Percentiles rank a stretch among this genome's conserved stretches.
Conservation (phyloP, 2,888 invertebrate species). For the Xestia sexstrigata region DNA sequence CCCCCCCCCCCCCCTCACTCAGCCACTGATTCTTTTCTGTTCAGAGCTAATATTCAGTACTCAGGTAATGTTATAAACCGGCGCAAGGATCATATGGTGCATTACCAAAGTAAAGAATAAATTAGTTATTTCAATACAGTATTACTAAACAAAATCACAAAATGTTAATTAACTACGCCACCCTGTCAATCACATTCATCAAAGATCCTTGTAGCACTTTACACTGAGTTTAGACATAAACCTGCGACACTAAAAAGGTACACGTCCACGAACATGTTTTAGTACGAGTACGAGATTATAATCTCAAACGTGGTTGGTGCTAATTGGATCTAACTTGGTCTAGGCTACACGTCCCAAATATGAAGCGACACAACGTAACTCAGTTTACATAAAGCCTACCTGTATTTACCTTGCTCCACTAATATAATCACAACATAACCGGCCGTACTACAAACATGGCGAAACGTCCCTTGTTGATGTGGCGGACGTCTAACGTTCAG, state of each 20-base stretch:
- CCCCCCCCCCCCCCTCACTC: too few relatives aligned
- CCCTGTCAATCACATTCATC: not conserved
- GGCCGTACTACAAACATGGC: constrained; percentile 40
- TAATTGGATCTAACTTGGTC: constrained; percentile 44
- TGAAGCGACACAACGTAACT: constrained; percentile 38
- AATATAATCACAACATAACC: constrained; percentile 63
- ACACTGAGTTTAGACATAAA: not conserved
- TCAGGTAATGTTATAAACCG: not conserved
- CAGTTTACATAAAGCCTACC: constrained; percentile 52
- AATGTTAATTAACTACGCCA: not conserved
- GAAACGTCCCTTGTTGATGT: constrained; percentile 53
- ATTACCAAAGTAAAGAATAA: not conserved
- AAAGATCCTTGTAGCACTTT: not conserved
- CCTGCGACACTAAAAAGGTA: not conserved
- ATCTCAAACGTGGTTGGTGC: constrained; percentile 30
- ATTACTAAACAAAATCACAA: not conserved
- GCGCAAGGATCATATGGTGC: not conserved
- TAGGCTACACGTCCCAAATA: constrained; percentile 25
- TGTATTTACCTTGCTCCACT: constrained; percentile 52
- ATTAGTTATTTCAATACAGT: not conserved
- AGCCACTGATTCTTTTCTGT: too few relatives aligned
- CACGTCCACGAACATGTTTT: not conserved
- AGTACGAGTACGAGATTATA: constrained; percentile 17
- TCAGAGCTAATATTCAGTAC: not conserved
- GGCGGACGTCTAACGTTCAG: constrained; percentile 36